Evolutionary conservation across 35 echinoderm and acorn worm genomes (phyloP), one percentile per base, ranked within the genome.

Genomic region (Lytechinus pictus): DNA sequence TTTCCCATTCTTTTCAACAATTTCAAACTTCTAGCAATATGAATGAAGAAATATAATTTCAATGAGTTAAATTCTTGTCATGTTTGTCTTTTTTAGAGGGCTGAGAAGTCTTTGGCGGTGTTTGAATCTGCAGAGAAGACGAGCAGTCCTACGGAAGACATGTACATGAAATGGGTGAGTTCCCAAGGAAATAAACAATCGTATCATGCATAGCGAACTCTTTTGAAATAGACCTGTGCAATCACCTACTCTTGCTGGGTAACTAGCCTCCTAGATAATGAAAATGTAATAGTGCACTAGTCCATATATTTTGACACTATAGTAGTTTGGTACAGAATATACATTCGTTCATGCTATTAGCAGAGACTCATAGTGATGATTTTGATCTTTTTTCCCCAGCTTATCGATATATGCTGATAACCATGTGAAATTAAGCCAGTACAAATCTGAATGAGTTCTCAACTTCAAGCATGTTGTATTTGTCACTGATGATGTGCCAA

Each of bases 101-200:
- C 95, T 13, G 57, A 92, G 54, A 96, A 91, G 72, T 19, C 95
- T 8, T 53, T 96, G 27, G 24, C 55, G 24, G 95, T 96, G 44
- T 96, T 96, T 58, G 24, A 54, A 92, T n/a, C 95, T 16, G 89
- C 95, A 5, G 33, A 92, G 54, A 58, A 92, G 60, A 61, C 52
- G 55, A 57, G 24, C 12, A 55, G 52, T 53, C 29, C 91, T 16
- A 92, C 87, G 52, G 95, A 96, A 53, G 95, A 96, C 28, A 55
- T 92, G 51, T 96, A 96, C 33, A 12, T 54, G 88, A 96, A 96
- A 60, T 96, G 95, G 95, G 95, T 96, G 55, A 61, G 95, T 79
- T 79, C 66, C 8, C 2, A 44, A 0, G 2, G 33, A 44, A 44
- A 44, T 44, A 44, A 1, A 2, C 33, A 44, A 44, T 44, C 2